These are phyloP conservation scores for Psittacula cyanocephala DNA, from an alignment of 2,113 vertebrate species.

Conservation along the genomic window DNA sequence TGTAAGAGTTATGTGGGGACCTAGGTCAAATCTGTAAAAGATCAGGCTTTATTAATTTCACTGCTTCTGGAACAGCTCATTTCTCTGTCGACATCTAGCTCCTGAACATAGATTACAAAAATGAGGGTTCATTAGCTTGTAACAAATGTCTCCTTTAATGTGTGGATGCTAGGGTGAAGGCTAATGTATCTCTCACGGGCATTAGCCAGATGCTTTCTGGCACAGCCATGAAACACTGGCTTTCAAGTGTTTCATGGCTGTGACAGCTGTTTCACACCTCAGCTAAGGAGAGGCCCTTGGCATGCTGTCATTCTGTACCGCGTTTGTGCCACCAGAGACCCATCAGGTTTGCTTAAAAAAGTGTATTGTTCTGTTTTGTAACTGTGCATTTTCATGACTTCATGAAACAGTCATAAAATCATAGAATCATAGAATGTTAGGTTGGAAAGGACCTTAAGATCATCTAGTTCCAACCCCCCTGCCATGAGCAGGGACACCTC, in stretches of 20 bases:
- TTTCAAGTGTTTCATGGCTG: background rate
- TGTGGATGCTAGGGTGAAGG: background rate
- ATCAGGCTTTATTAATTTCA: background rate
- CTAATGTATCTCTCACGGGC: background rate
- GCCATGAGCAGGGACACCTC: too few relatives aligned
- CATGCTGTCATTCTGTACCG: accelerated
- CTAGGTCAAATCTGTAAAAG: background rate
- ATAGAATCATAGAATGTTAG: too few relatives aligned
- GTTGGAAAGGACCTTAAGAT: too few relatives aligned
- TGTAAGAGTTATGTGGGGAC: background rate
- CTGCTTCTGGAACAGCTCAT: background rate
- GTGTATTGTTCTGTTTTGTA: background rate
- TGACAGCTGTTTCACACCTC: background rate
- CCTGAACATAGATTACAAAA: background rate
- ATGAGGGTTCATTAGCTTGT: background rate
- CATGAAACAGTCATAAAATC: background rate
- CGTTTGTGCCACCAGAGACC: background rate
- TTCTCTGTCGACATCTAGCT: background rate
- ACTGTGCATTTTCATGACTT: background rate
- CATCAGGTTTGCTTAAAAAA: background rate
- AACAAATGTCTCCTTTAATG: background rate
- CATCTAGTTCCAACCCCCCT: too few relatives aligned
- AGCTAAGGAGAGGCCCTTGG: background rate
- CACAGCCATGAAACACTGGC: background rate
- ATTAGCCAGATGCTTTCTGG: background rate